Base-by-base conservation (phyloP, 2,113 vertebrate species). In the Macquaria ambigua region DNA sequence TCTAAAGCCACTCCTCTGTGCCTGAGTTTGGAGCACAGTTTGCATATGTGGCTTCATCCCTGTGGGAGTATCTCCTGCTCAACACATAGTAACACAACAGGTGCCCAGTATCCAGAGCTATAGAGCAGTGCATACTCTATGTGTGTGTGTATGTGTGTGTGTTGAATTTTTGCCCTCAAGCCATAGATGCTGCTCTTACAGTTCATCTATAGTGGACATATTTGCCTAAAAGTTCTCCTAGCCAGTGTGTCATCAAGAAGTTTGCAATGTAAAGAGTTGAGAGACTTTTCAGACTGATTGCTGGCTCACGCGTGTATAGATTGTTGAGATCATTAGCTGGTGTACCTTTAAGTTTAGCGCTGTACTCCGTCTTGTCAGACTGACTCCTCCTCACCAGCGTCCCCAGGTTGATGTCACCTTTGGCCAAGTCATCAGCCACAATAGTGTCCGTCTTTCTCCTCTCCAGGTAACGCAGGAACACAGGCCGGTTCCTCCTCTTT, bases 351-450 rank as follows among this genome's bases (percentile, higher is more conserved):
- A 99, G 92, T 89, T 97, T 99, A 73, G 96, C 95, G 95, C 93
- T 96, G 96, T 99, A 99, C 89, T 99, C 98, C 7, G 97, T 99
- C 95, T 97, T 97, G 94, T 99, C 98, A 0, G 98, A 99, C 90
- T 99, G 97, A 87, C 96, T 99, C 91, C 98, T 97, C 92, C 98
- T 95, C 92, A 96, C 95, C 95, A 99, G 73, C 41, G 94, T 94
- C 71, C 96, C 95, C 72, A 97, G 92, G 90, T 91, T 97, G 90
- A 95, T 86, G 69, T 97, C 96, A 77, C 97, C 96, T 88, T 92
- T 97, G 15, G 85, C 50, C 2, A 20, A 61, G 46, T 88, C 88
- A 77, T 93, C 94, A 15, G 95, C 88, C 82, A 96, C 96, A 81
- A 98, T 95, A 1, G 97, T 97, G 93, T 99, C 98, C 0, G 98